These are phyloP conservation scores for Campaea margaritaria DNA, from an alignment of 2,888 invertebrate genomes.

Conservation along the genomic window DNA sequence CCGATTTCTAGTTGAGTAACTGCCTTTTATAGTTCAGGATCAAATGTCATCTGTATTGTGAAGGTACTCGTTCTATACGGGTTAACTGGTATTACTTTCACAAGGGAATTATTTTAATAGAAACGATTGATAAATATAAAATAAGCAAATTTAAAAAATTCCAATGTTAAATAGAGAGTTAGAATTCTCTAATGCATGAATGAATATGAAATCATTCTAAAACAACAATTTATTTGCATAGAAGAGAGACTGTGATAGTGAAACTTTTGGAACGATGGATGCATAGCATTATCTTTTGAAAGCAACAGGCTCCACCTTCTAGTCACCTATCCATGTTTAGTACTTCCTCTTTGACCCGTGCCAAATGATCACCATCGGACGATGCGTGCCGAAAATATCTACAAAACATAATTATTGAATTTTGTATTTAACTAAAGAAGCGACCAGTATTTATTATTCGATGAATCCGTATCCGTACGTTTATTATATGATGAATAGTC, in stretches of 20 bases:
- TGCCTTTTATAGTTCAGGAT: constrained; percentile 42
- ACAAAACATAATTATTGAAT: too few relatives aligned
- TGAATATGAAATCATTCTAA: constrained; percentile 17
- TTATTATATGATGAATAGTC: too few relatives aligned
- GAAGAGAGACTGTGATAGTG: constrained; percentile 23
- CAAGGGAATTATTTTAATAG: background rate
- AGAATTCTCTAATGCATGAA: constrained; percentile 6
- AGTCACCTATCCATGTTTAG: constrained; percentile 11
- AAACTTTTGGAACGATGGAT: constrained; percentile 29
- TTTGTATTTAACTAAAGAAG: too few relatives aligned
- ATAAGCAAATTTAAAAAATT: too few relatives aligned
- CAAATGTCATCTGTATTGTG: constrained; percentile 43
- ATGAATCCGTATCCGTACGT: too few relatives aligned
- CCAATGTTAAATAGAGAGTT: background rate
- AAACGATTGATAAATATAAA: background rate
- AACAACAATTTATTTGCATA: constrained; percentile 29
- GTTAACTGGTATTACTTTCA: background rate
- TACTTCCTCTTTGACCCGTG: constrained; percentile 5
- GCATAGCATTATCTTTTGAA: constrained; percentile 29
- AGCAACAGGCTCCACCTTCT: constrained; percentile 19
- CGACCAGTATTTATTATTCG: too few relatives aligned
- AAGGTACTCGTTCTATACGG: constrained; percentile 3
- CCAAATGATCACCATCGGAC: background rate
- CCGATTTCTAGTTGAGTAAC: constrained; percentile 47
- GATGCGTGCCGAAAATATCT: too few relatives aligned